Percentiles rank a stretch among this genome's conserved stretches.
These are phyloP conservation scores for Lagopus leucura DNA, from an alignment of 2,113 vertebrate genomes.

Conservation along the genomic window DNA sequence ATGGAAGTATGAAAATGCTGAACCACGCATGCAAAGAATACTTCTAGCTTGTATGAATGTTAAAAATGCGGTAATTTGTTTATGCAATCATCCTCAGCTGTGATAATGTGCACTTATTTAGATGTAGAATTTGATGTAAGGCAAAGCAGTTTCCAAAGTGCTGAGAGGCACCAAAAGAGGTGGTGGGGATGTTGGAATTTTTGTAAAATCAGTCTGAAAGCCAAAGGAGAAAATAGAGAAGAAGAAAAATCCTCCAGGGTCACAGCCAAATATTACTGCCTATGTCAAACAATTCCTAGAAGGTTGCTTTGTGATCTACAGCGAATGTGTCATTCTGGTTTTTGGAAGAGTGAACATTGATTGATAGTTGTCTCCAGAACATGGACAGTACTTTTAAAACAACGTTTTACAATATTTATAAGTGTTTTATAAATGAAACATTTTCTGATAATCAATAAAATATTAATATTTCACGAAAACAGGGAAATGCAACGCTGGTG, in stretches of 20 bases:
- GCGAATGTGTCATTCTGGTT: not conserved
- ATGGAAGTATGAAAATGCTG: slow-evolving; percentile 50
- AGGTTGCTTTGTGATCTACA: not conserved
- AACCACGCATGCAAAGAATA: slow-evolving; percentile 39
- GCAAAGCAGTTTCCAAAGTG: slow-evolving; percentile 5
- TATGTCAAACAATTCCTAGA: not conserved
- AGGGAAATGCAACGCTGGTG: not conserved
- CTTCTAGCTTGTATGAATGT: slow-evolving; percentile 30
- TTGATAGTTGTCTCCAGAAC: not conserved
- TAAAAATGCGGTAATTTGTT: slow-evolving; percentile 32
- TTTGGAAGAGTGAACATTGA: not conserved
- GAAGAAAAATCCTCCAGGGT: not conserved
- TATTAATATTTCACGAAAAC: not conserved
- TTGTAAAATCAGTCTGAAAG: not conserved
- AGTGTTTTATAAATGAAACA: not conserved
- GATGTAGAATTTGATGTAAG: not conserved
- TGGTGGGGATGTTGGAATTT: not conserved
- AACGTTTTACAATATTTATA: not conserved
- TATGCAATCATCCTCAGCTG: slow-evolving; percentile 24
- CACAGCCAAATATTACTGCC: not conserved
- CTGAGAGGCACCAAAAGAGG: not conserved
- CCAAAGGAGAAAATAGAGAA: not conserved
- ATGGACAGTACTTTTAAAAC: not conserved
- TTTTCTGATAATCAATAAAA: not conserved
- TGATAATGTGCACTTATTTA: slow-evolving; percentile 19